Base-by-base conservation (phyloP, 2,888 invertebrate genomes). In the Camptogramma bilineatum region DNA sequence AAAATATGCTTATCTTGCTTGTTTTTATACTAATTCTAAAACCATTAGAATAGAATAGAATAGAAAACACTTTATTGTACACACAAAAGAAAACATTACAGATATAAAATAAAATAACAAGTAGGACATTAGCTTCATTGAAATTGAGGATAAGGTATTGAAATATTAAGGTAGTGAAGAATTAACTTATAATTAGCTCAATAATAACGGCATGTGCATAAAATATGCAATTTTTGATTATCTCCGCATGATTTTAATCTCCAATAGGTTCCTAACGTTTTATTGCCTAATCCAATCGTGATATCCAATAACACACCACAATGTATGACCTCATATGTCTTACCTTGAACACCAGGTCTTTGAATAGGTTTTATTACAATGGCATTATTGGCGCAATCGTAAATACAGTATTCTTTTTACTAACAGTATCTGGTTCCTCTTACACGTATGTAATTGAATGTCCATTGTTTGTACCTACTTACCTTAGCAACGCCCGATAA, bases 401-500 rank as follows among this genome's bases (percentile, higher is more conserved):
- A 59, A 74, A 44, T 16, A 16, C 16, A 44, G 17, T 44, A 79
- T 85, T 82, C 80, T 68, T 75, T 68, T 70, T 77, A 81, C 82
- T 81, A 75, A 77, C 69, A 39, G 34, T 39, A 13, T 39, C 13
- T 2, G 60, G 61, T 68, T 64, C 60, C 57, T 55, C 28, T 56
- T 62, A 65, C 58, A 4, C 24, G 42, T 52, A 64, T 66, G 44
- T 52, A 31, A 46, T 46, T 18, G n/a, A 34, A 34, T 18, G 19
- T 10, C 19, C 58, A 75, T 77, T 82, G 81, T 82, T 80, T 80
- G 77, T 70, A 71, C 62, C 70, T 70, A 74, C 77, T 73, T 66
- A 76, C 79, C 77, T 81, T 79, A 66, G 77, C 71, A 78, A 77
- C 77, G 68, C 69, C 63, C 70, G 42, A 54, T 28, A 52, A 56